Conservation (phyloP, 2,888 invertebrate genomes). For the Mythimna vitellina region DNA sequence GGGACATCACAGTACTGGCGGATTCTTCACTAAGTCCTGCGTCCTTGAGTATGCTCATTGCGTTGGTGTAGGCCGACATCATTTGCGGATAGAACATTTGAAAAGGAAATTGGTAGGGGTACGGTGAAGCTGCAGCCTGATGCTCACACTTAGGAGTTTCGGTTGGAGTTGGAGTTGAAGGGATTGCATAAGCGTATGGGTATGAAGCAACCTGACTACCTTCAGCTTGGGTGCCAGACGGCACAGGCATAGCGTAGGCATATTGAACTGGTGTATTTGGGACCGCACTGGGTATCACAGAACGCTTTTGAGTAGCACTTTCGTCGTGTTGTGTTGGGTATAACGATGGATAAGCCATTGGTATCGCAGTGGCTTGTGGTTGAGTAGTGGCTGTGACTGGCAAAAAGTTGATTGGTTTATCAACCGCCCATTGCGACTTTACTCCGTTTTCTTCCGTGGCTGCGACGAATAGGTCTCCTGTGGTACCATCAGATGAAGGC, state of each 20-base stretch:
- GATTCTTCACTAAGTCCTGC: conserved; percentile 75
- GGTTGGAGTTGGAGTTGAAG: conserved; percentile 59
- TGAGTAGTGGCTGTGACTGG: conserved; percentile 70
- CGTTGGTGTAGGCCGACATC: conserved; percentile 80
- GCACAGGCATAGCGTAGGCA: conserved; percentile 75
- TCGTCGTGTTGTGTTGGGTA: conserved; percentile 70
- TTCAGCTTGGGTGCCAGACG: conserved; percentile 64
- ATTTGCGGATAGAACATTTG: conserved; percentile 84
- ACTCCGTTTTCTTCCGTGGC: conserved; percentile 84
- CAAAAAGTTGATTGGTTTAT: conserved; percentile 82
- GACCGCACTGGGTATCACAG: conserved; percentile 73
- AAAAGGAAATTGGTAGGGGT: conserved; percentile 73
- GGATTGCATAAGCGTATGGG: conserved; percentile 73
- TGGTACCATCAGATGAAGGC: conserved; percentile 83
- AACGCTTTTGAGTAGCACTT: conserved; percentile 75
- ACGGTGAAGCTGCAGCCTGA: conserved; percentile 67
- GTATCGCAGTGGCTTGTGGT: conserved; percentile 64
- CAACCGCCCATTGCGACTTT: conserved; percentile 84
- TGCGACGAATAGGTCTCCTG: conserved; percentile 86
- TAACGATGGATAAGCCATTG: conserved; percentile 69
- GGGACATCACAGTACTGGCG: conserved; percentile 66
- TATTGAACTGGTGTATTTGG: conserved; percentile 77
- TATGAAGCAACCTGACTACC: conserved; percentile 68
- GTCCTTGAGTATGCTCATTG: conserved; percentile 78
- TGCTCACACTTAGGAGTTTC: conserved; percentile 71